Evolutionary conservation across 2,797 vertebrate genomes (phyloP).

Genomic region (Chaenodraco wilsoni): DNA sequence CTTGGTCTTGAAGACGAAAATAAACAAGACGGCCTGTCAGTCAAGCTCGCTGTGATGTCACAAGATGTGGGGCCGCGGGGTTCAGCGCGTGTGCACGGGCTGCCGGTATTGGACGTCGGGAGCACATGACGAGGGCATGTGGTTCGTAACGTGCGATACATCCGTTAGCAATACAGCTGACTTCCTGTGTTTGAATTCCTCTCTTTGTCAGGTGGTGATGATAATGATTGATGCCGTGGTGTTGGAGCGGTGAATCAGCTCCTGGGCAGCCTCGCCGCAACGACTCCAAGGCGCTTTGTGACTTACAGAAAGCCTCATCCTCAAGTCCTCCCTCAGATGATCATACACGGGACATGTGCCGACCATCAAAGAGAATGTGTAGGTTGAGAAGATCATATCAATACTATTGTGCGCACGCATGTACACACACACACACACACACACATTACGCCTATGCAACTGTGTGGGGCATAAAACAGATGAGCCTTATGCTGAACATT

Average conservation of each 20-base stretch:
- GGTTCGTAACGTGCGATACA: slow-evolving; percentile 22
- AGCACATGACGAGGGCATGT: slow-evolving; percentile 58
- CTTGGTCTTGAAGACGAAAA: slow-evolving; percentile 72
- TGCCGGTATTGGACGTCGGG: slow-evolving; percentile 27
- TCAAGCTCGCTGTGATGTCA: slow-evolving; percentile 72
- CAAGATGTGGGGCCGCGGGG: slow-evolving; percentile 27
- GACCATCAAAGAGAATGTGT: slow-evolving; percentile 75
- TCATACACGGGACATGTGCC: slow-evolving; percentile 53
- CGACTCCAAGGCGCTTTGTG: slow-evolving; percentile 51
- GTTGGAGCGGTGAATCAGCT: slow-evolving; percentile 58
- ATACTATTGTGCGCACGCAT: slow-evolving; percentile 42
- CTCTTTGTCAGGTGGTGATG: slow-evolving; percentile 53
- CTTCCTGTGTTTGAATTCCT: slow-evolving; percentile 57
- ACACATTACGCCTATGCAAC: slow-evolving; percentile 53
- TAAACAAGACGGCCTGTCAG: slow-evolving; percentile 77
- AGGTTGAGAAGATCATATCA: slow-evolving; percentile 64
- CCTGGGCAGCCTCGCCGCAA: slow-evolving; percentile 41
- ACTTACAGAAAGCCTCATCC: slow-evolving; percentile 57
- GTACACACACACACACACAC: slow-evolving; percentile 18
- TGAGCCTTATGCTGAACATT: slow-evolving; percentile 74
- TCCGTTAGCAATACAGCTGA: slow-evolving; percentile 48
- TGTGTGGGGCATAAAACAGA: slow-evolving; percentile 71
- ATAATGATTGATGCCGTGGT: slow-evolving; percentile 64
- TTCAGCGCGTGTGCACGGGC: not conserved
- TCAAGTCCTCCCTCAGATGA: slow-evolving; percentile 54